A percentile compares a stretch with the other conserved stretches of the same genome.
These are phyloP conservation scores for Potorous gilbertii DNA, from an alignment of 2,797 vertebrate species.

Conservation along the genomic window DNA sequence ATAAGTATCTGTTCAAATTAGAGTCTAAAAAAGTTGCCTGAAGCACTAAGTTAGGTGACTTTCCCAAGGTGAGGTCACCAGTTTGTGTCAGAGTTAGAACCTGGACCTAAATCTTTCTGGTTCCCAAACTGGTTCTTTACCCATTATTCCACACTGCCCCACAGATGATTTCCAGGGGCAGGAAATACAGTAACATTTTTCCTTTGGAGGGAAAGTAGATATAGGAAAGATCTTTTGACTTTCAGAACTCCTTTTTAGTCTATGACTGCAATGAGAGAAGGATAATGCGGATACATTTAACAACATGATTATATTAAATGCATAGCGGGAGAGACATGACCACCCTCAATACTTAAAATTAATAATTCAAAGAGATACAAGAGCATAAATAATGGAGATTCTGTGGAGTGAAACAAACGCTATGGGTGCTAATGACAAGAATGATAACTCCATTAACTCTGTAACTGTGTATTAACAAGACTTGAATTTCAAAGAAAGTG, in stretches of 20 bases:
- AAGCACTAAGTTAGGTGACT: neutral
- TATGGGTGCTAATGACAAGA: neutral
- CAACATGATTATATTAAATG: neutral
- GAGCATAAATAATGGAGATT: neutral
- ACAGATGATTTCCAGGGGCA: neutral
- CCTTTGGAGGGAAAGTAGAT: neutral
- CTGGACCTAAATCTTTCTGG: neutral
- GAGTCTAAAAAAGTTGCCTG: neutral
- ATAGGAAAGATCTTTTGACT: neutral
- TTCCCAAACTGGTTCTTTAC: neutral
- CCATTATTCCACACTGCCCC: neutral
- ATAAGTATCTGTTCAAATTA: neutral
- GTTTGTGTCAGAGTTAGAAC: neutral
- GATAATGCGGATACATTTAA: neutral
- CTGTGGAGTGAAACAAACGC: neutral
- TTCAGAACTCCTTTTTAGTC: neutral
- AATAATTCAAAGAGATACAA: neutral
- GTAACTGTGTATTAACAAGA: neutral
- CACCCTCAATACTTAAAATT: neutral
- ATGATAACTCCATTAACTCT: conserved; percentile 1
- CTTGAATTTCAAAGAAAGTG: neutral
- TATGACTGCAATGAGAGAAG: neutral
- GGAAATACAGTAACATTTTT: neutral
- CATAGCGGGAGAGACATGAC: neutral
- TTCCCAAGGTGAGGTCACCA: neutral